A percentile compares a stretch with the other conserved stretches of the same genome.
phyloP scores from a whole-genome alignment of 2,113 vertebrate genomes.

The Crotophaga sulcirostris region DNA sequence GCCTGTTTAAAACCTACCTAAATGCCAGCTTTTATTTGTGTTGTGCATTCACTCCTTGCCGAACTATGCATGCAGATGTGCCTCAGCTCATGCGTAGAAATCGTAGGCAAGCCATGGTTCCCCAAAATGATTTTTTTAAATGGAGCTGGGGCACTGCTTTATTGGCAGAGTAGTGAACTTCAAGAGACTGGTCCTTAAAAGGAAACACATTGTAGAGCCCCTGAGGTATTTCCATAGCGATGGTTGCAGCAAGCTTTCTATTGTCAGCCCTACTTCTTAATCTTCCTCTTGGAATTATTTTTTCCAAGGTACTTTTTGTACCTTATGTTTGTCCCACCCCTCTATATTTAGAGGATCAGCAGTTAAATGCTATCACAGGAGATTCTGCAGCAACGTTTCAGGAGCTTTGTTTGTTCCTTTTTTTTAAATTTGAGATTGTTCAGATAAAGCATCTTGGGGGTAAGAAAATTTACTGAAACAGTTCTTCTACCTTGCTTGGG shows the following conservation, averaged over 20 bases:
- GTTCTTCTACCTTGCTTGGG: background rate
- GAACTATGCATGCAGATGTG: background rate
- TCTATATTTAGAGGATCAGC: background rate
- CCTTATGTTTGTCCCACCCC: background rate
- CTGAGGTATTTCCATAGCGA: background rate
- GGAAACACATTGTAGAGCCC: background rate
- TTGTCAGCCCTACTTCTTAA: background rate
- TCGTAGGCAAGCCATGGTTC: background rate
- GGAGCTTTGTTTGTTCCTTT: background rate
- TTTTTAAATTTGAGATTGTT: background rate
- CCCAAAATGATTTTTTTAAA: conserved; percentile 6
- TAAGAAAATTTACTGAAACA: background rate
- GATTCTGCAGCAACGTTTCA: background rate
- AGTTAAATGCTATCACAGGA: background rate
- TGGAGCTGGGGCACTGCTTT: background rate
- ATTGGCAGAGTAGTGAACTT: conserved; percentile 13
- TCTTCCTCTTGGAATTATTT: background rate
- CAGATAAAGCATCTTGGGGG: background rate
- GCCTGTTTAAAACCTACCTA: background rate
- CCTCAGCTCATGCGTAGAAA: background rate
- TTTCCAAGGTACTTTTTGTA: background rate
- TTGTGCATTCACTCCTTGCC: background rate
- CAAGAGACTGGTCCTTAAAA: conserved; percentile 50
- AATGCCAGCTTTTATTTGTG: conserved; percentile 6
- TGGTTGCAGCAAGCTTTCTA: background rate